Evolutionary conservation across 1,140 invertebrate species (phyloP), one percentile per base, ranked within the genome.

Genomic region (Drosophila obscura): DNA sequence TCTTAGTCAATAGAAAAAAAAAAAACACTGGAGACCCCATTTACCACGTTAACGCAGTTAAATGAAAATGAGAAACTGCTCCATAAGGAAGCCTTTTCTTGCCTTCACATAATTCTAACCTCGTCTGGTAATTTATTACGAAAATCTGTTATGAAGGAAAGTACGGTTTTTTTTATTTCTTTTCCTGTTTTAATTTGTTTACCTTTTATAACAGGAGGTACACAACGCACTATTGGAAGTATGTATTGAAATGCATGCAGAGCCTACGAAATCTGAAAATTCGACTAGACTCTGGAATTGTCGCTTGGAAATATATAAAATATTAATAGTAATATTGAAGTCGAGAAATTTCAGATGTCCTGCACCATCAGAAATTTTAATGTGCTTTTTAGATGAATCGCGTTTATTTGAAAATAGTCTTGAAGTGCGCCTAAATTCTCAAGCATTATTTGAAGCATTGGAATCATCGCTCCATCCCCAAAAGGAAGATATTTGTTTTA

Each of bases 391-490:
- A n/a, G 26, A 55, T 4, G 62, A 63, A 50, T 62, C 51, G 7
- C 63, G 28, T 28, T 53, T 45, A 16, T 46, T 57, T 59, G 8
- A 35, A 16, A 58, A 60, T 19, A 63, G 28, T n/a, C 43, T 19
- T 53, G 35, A 61, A 46, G 31, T 82, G 22, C 56, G 62, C 1
- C n/a, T n/a, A 24, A 43, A 9, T 35, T 44, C n/a, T 4, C 52
- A 46, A 39, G 35, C 35, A 39, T 13, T 39, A 43, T 22, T 28
- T 26, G 41, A 56, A 22, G 19, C 15, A 13, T 7, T 64, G 13
- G 78, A 81, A 63, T 41, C 35, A 15, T 52, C 24, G 0, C 9
- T 82, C n/a, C 78, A 81, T 48, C 56, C 73, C 15, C 62, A 81
- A 43, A 82, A 57, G 39, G 64, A 58, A 3, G 39, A 45, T 46